Percentiles rank a stretch among this genome's conserved stretches.
These are phyloP conservation scores for Anabas testudineus DNA, from an alignment of 2,797 vertebrate genomes.

Conservation along the genomic window DNA sequence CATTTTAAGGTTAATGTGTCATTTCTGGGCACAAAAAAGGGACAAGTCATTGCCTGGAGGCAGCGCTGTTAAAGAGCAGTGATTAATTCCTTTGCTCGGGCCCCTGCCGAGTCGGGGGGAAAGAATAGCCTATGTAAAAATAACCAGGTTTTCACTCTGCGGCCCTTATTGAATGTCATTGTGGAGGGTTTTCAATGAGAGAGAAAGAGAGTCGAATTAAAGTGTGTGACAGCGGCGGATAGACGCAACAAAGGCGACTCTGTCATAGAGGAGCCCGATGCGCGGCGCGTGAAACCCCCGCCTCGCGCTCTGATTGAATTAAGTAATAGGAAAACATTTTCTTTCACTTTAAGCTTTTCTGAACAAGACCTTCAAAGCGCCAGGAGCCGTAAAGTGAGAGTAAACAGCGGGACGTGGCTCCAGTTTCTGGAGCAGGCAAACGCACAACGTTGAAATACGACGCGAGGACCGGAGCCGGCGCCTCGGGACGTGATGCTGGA, in stretches of 20 bases:
- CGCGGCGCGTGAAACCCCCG: constrained; percentile 96
- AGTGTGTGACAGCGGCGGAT: constrained; percentile 99
- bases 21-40: constrained; percentile 82
- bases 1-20: constrained; percentile 84
- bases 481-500: neutral
- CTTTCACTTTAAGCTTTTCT: constrained; percentile 97
- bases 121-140: constrained; percentile 93
- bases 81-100: constrained; percentile 94
- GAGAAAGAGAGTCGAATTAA: constrained; percentile 99
- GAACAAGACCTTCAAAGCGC: constrained; percentile 92
- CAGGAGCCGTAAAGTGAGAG: constrained; percentile 65
- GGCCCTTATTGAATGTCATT: constrained; percentile 99
- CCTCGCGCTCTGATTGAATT: constrained; percentile 97
- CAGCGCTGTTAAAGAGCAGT: constrained; percentile 93
- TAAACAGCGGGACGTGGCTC: constrained; percentile 65
- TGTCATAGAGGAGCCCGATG: constrained; percentile 97
- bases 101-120: constrained; percentile 89
- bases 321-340: constrained; percentile 99
- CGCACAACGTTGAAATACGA: neutral
- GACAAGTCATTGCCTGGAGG: constrained; percentile 85
- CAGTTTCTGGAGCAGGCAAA: neutral
- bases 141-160: constrained; percentile 98
- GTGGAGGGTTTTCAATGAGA: constrained; percentile 99
- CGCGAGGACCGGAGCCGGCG: neutral
- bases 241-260: constrained; percentile 99